Evolutionary conservation across 2,888 invertebrate species (phyloP), one percentile per base, ranked within the genome.

Genomic region (Ptilodon capucinus): DNA sequence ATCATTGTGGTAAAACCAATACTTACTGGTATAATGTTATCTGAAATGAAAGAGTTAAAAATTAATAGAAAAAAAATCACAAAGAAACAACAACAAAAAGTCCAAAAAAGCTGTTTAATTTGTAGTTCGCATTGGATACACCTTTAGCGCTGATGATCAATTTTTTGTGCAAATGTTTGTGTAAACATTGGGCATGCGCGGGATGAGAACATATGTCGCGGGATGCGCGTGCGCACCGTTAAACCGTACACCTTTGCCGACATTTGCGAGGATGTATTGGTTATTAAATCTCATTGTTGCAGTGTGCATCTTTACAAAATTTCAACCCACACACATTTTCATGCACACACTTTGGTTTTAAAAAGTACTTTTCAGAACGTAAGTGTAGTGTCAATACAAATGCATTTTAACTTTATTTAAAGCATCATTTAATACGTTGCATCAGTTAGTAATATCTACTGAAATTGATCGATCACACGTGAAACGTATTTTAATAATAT

Each of bases 231-330:
- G 86, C 82, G 78, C 73, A 70, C 25, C 23, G 40, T 70, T 56
- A 60, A 58, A 57, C 63, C 38, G 71, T 76, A 79, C 88, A 88
- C 88, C 88, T 88, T 87, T 83, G 34, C 71, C 67, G 76, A 75
- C 82, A 83, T 87, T 86, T 84, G 85, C 74, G 57, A 73, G 70
- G 57, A 68, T 60, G 57, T 71, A 74, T 76, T 68, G 59, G 56
- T 50, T 54, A 53, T 57, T 34, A 55, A 60, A 48, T 54, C 53
- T 60, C 60, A 64, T 64, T 66, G 64, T 63, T 50, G 41, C 34
- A 60, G 65, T 48, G 42, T 50, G 50, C 64, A 78, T 71, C 79
- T 76, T 34, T 34, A 16, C 6, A 16, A 16, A 7, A 6, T n/a
- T 17, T 4, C 8, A 2, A 7, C n/a, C n/a, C n/a, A n/a, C n/a